Evolutionary conservation across 2,113 vertebrate genomes (phyloP).

Genomic region (Sinosuthora webbiana): DNA sequence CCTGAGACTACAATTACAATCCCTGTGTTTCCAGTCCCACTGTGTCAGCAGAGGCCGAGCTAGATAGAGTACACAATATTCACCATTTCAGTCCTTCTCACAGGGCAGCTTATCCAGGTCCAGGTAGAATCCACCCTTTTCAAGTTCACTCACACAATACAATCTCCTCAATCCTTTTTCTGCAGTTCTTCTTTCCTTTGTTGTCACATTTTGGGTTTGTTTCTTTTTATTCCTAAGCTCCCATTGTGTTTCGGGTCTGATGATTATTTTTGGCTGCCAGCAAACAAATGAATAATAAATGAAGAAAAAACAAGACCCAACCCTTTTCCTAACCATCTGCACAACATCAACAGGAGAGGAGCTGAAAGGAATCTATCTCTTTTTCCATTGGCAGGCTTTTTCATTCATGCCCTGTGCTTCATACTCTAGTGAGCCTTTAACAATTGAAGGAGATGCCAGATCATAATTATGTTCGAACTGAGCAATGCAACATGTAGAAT

Average conservation of each 20-base stretch:
- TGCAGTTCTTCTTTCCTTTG: neutral
- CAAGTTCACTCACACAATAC: neutral
- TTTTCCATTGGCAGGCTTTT: neutral
- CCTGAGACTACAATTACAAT: neutral
- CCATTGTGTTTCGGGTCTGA: neutral
- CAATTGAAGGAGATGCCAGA: neutral
- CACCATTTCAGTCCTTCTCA: neutral
- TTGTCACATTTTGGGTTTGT: rapidly evolving
- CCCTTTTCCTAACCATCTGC: neutral
- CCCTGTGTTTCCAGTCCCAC: neutral
- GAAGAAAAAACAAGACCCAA: neutral
- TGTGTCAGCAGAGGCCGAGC: neutral
- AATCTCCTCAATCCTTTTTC: neutral
- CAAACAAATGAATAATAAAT: neutral
- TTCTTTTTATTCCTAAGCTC: neutral
- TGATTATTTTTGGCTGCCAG: neutral
- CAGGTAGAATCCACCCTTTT: neutral
- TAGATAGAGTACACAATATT: neutral
- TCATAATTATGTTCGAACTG: neutral
- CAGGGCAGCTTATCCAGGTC: neutral
- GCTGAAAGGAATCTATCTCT: neutral
- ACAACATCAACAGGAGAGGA: neutral
- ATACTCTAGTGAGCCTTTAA: neutral
- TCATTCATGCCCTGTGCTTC: neutral
- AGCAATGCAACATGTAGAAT: neutral